phyloP scores from a whole-genome alignment of 2,797 vertebrate species.

The Melanotaenia nigrans region DNA sequence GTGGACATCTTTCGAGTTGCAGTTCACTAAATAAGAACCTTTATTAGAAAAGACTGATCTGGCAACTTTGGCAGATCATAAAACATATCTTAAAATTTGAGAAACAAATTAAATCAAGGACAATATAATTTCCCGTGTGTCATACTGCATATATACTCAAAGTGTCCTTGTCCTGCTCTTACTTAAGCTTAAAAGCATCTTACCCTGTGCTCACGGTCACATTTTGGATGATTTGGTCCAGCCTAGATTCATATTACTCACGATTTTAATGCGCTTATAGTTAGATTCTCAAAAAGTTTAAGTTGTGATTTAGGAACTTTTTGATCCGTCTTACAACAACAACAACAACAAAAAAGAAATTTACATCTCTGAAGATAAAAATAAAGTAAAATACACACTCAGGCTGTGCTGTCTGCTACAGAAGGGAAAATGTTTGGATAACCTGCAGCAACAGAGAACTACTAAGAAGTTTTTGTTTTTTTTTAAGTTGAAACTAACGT shows the following conservation, averaged over 20 bases:
- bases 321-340: not conserved
- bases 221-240: too few species aligned
- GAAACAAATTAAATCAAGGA: not conserved
- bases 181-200: not conserved
- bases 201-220: not conserved
- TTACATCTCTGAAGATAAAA: too few species aligned
- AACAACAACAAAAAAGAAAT: too few species aligned
- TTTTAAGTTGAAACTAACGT: not conserved
- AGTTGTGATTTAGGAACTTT: not conserved
- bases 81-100: not conserved
- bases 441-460: constrained; percentile 10
- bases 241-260: not conserved
- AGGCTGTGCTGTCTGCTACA: not conserved
- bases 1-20: too few species aligned
- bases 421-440: constrained; percentile 1
- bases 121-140: not conserved
- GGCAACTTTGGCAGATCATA: not conserved
- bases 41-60: not conserved
- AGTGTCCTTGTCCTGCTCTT: not conserved
- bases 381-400: too few species aligned
- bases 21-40: too few species aligned
- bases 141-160: not conserved
- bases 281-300: not conserved
- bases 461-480: not conserved
- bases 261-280: not conserved